Conservation (phyloP, 2,113 vertebrate species). For the Engystomops pustulosus region DNA sequence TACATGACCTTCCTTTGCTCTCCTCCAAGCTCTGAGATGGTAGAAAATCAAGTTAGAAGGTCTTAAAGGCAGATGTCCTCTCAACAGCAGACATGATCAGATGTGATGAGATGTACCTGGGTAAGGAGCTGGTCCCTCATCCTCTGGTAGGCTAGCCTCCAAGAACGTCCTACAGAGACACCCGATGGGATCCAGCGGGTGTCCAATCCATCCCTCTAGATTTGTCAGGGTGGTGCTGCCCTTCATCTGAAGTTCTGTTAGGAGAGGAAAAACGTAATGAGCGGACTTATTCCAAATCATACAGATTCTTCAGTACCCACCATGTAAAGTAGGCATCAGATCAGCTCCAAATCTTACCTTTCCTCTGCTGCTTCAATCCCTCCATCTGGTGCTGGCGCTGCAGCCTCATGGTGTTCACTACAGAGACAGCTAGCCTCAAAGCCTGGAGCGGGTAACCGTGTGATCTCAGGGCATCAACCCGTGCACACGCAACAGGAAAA, state of each 20-base stretch:
- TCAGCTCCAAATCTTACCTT: slow-evolving; percentile 63
- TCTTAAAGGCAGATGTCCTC: not conserved
- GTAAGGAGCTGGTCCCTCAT: slow-evolving; percentile 65
- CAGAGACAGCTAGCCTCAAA: slow-evolving; percentile 69
- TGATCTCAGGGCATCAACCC: slow-evolving; percentile 72
- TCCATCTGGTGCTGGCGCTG: slow-evolving; percentile 72
- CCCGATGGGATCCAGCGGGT: slow-evolving; percentile 74
- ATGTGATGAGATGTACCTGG: slow-evolving; percentile 67
- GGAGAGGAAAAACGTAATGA: not conserved
- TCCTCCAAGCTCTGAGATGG: slow-evolving; percentile 57
- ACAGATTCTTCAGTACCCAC: too few relatives aligned
- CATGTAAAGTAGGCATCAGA: too few relatives aligned
- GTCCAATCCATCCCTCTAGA: slow-evolving; percentile 74
- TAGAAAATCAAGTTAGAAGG: not conserved
- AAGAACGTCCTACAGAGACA: slow-evolving; percentile 72
- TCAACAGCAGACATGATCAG: not conserved
- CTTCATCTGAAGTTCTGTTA: slow-evolving; percentile 70
- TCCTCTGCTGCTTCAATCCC: slow-evolving; percentile 71
- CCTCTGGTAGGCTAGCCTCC: slow-evolving; percentile 70
- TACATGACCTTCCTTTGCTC: slow-evolving; percentile 70
- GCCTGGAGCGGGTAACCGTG: slow-evolving; percentile 72
- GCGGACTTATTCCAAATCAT: too few relatives aligned
- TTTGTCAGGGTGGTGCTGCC: slow-evolving; percentile 67
- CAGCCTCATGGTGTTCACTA: slow-evolving; percentile 69
- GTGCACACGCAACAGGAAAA: slow-evolving; percentile 74